Evolutionary conservation across 2,888 invertebrate species (phyloP).

Genomic region (Ectemnius continuus): DNA sequence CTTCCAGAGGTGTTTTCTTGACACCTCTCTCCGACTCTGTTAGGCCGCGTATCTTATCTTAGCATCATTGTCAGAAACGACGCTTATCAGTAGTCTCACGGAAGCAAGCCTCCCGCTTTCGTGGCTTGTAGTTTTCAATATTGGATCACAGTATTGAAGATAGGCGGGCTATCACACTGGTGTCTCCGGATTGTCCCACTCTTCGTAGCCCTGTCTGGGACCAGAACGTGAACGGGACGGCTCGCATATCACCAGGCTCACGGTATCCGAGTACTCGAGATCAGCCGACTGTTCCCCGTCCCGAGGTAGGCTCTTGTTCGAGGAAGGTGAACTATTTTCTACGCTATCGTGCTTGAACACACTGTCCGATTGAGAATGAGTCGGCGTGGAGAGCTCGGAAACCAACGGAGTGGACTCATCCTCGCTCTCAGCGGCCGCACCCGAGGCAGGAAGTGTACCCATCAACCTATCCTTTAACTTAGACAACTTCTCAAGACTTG

Average conservation of each 20-base stretch:
- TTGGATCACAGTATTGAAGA: background rate
- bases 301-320: constrained; percentile 58
- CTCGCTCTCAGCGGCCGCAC: constrained; percentile 78
- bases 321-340: constrained; percentile 62
- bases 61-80: background rate
- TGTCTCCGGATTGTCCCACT: constrained; percentile 74
- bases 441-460: constrained; percentile 37
- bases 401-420: constrained; percentile 86
- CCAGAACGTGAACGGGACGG: constrained; percentile 48
- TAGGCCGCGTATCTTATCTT: background rate
- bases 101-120: background rate
- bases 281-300: constrained; percentile 59
- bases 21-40: background rate
- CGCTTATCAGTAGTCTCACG: too few relatives aligned
- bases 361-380: constrained; percentile 68
- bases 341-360: constrained; percentile 65
- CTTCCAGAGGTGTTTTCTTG: constrained; percentile 1
- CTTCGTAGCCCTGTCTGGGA: constrained; percentile 66
- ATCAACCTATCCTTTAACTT: constrained; percentile 67
- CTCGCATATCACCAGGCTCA: constrained; percentile 64
- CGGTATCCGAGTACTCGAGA: constrained; percentile 59
- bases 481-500: constrained; percentile 64
- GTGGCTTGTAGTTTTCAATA: background rate
- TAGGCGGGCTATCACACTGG: constrained; percentile 67
- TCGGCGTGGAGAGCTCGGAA: constrained; percentile 77